Conservation (phyloP, 2,888 invertebrate genomes). For the Acanthosepion pharaonis region DNA sequence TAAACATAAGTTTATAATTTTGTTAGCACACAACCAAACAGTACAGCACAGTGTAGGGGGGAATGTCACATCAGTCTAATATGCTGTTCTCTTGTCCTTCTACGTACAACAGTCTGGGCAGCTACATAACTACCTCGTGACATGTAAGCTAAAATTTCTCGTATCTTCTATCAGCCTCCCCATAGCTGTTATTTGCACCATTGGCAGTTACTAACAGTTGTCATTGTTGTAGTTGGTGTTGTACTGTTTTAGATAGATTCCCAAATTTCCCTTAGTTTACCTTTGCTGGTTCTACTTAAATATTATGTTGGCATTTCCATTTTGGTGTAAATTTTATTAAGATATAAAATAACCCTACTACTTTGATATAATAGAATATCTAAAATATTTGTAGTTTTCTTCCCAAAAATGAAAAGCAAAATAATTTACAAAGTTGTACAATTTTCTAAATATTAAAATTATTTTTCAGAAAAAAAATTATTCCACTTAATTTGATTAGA, state of each 20-base stretch:
- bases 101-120: slow-evolving; percentile 42
- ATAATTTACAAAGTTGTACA: neutral
- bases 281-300: neutral
- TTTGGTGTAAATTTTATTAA: neutral
- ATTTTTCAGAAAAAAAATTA: neutral
- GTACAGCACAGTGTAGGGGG: neutral
- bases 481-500: neutral
- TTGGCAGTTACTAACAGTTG: neutral
- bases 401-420: neutral
- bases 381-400: neutral
- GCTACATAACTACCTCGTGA: slow-evolving; percentile 36
- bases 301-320: neutral
- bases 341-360: neutral
- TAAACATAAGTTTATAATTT: neutral
- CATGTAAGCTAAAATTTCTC: slow-evolving; percentile 44
- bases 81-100: neutral
- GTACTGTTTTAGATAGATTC: neutral
- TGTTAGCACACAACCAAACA: neutral
- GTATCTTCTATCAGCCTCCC: neutral
- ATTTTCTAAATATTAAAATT: neutral
- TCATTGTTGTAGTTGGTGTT: neutral
- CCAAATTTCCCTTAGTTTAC: neutral
- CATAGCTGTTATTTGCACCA: neutral
- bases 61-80: neutral
- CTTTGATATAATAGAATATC: too few species aligned